Evolutionary conservation across 1,140 invertebrate genomes (phyloP).

Genomic region (Camponotus vicinus): DNA sequence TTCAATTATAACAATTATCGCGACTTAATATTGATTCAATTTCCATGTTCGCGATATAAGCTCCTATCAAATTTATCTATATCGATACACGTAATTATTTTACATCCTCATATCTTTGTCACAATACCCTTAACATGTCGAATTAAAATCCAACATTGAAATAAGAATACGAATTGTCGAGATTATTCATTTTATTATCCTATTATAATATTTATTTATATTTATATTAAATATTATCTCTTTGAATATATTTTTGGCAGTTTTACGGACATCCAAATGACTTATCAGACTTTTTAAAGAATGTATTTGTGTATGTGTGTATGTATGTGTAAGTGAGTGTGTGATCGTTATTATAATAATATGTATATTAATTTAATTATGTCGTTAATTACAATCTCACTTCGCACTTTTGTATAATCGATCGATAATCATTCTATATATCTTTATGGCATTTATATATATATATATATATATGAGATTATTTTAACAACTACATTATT

Average conservation of each 20-base stretch:
- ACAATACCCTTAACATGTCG: background rate
- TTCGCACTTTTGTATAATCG: constrained; percentile 29
- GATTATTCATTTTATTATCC: background rate
- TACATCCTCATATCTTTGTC: constrained; percentile 1
- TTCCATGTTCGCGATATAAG: background rate
- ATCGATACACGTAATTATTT: background rate
- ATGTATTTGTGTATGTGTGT: constrained; percentile 12
- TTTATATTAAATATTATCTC: background rate
- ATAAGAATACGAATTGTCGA: background rate
- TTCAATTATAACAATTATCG: constrained; percentile 39
- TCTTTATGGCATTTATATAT: constrained; percentile 29
- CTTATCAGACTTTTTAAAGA: constrained; percentile 2
- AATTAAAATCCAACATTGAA: background rate
- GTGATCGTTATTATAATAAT: constrained; percentile 33
- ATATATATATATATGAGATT: constrained; percentile 30
- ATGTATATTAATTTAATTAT: constrained; percentile 27
- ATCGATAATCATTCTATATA: constrained; percentile 31
- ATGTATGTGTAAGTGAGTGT: too few species aligned
- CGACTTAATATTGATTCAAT: constrained; percentile 16
- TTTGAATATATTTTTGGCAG: background rate
- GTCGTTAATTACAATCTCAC: constrained; percentile 40
- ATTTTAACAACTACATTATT: constrained; percentile 51
- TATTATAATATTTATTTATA: background rate
- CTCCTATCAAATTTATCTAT: constrained; percentile 16
- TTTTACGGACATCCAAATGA: background rate